These are phyloP conservation scores for Himantopus leucocephalus DNA, from an alignment of 2,113 vertebrate genomes.

Conservation along the genomic window DNA sequence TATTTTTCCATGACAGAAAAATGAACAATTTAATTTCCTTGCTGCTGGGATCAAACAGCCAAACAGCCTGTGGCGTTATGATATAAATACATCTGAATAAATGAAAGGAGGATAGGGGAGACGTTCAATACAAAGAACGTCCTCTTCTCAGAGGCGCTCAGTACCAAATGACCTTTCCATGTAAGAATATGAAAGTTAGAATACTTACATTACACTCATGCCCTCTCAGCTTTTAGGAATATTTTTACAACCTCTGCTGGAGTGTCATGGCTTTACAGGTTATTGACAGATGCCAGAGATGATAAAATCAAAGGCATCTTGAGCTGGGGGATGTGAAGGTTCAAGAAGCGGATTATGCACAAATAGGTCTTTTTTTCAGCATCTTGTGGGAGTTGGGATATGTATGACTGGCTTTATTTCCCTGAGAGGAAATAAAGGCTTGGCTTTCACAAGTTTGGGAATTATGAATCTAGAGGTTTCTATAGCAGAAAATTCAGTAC, in stretches of 20 bases:
- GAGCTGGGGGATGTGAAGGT: not conserved
- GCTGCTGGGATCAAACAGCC: not conserved
- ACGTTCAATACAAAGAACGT: not conserved
- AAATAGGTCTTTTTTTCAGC: not conserved
- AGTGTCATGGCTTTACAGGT: not conserved
- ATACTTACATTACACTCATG: not conserved
- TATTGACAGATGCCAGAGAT: not conserved
- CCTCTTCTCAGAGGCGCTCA: not conserved
- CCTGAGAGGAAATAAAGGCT: not conserved
- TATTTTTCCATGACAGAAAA: not conserved
- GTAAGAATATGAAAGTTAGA: not conserved
- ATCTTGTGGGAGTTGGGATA: not conserved
- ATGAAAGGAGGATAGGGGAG: not conserved
- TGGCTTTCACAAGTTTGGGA: not conserved
- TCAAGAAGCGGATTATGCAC: not conserved
- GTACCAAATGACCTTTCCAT: not conserved
- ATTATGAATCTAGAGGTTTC: not conserved
- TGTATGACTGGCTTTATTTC: not conserved
- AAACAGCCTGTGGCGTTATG: not conserved
- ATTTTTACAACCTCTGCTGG: not conserved
- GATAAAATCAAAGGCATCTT: not conserved
- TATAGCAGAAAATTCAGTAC: not conserved
- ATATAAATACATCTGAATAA: not conserved
- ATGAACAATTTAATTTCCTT: not conserved
- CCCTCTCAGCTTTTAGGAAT: not conserved